Percentiles rank a stretch among this genome's conserved stretches.
These are phyloP conservation scores for Pachyuromys duprasi DNA, from an alignment of 2,797 vertebrate genomes.

Conservation along the genomic window DNA sequence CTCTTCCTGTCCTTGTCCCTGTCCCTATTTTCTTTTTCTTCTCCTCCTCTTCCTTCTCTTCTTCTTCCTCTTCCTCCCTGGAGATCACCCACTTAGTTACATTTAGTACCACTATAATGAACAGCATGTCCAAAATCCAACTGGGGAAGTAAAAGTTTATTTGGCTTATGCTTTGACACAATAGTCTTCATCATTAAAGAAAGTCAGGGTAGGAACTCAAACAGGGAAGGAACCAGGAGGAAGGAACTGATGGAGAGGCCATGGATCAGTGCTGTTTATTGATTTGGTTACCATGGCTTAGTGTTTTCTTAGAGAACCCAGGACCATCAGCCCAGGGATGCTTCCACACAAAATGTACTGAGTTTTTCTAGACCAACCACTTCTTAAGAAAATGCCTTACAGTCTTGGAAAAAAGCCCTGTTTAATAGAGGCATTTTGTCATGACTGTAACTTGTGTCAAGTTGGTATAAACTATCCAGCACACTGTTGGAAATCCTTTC, in stretches of 20 bases:
- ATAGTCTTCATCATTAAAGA: not conserved
- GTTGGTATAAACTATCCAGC: not conserved
- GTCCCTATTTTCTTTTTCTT: too few relatives aligned
- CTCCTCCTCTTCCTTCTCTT: rapidly evolving
- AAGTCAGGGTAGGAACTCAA: not conserved
- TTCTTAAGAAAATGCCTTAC: not conserved
- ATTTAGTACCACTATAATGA: not conserved
- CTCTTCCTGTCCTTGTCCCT: not conserved
- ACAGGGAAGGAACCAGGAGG: not conserved
- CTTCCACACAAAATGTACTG: not conserved
- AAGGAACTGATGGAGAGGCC: not conserved
- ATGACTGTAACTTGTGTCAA: not conserved
- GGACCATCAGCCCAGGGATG: not conserved
- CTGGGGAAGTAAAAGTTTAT: not conserved
- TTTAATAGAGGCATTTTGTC: not conserved
- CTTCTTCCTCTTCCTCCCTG: not conserved
- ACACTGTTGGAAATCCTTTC: not conserved
- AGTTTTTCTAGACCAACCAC: not conserved
- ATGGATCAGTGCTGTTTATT: too few relatives aligned
- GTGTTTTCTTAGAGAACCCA: not conserved
- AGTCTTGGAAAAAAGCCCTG: not conserved
- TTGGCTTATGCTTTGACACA: not conserved
- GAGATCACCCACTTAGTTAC: not conserved
- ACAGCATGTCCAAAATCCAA: not conserved
- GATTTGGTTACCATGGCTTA: not conserved